Conservation (phyloP, 2,888 invertebrate genomes). For the Pasiphila rectangulata region DNA sequence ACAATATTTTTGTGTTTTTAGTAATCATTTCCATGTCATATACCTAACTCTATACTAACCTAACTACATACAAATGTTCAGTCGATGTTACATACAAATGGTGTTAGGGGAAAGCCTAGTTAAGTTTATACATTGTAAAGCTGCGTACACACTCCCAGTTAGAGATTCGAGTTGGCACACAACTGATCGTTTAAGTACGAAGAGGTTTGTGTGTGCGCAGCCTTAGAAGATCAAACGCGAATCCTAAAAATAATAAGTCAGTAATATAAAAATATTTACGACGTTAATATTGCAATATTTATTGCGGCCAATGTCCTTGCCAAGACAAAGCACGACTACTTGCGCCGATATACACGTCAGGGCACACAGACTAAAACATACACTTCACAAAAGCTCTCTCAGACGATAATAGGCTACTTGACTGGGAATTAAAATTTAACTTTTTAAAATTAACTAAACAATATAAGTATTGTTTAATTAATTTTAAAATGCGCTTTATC, state of each 20-base stretch:
- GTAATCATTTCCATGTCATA: constrained; percentile 34
- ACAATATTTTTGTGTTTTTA: constrained; percentile 41
- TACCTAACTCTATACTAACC: constrained; percentile 46
- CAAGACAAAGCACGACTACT: constrained; percentile 56
- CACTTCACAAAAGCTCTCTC: not conserved
- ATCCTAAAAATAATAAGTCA: constrained; percentile 45
- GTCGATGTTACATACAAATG: constrained; percentile 79
- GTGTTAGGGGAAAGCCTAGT: constrained; percentile 65
- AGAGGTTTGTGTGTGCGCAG: constrained; percentile 43
- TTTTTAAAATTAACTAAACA: no score
- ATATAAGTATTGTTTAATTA: no score
- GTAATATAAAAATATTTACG: constrained; percentile 42
- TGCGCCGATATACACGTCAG: constrained; percentile 13
- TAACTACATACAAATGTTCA: constrained; percentile 78
- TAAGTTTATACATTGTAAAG: constrained; percentile 42
- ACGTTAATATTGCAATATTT: constrained; percentile 62
- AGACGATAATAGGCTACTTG: no score
- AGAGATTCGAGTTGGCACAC: constrained; percentile 42
- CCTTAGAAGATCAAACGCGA: constrained; percentile 50
- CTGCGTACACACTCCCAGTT: constrained; percentile 38
- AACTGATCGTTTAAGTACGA: constrained; percentile 44
- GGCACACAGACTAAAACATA: constrained; percentile 21
- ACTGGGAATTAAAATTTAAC: no score
- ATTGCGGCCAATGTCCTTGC: constrained; percentile 60
- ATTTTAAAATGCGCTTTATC: no score